Conservation (phyloP, 2,113 vertebrate species). For the Piaya cayana region DNA sequence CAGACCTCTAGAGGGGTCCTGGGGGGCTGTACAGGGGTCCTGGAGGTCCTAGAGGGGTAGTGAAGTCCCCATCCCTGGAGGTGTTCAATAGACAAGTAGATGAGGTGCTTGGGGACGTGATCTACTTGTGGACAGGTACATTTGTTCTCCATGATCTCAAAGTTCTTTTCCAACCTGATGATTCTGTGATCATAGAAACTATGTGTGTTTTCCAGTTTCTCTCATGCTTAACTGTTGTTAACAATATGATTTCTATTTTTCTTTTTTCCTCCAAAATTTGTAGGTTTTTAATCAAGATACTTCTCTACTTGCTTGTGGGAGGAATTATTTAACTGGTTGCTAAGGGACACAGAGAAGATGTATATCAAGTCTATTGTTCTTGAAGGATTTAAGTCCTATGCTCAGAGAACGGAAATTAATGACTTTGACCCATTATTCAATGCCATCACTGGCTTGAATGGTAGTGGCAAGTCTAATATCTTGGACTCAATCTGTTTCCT, state of each 20-base stretch:
- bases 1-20: too few relatives aligned
- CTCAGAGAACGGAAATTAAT: slow-evolving; percentile 88
- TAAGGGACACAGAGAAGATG: slow-evolving; percentile 75
- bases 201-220: accelerated
- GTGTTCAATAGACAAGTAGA: too few relatives aligned
- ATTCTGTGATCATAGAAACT: not conserved
- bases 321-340: not conserved
- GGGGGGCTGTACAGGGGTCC: too few relatives aligned
- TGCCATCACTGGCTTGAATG: slow-evolving; percentile 95
- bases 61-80: too few relatives aligned
- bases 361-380: slow-evolving; percentile 90
- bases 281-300: not conserved
- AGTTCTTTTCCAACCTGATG: too few relatives aligned
- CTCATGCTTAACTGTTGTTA: not conserved
- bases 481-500: slow-evolving; percentile 96
- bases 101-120: too few relatives aligned
- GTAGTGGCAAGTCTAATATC: slow-evolving; percentile 97
- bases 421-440: slow-evolving; percentile 94
- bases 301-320: not conserved
- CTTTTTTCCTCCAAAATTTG: not conserved
- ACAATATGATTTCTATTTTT: accelerated
- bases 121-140: too few relatives aligned
- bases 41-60: too few relatives aligned
- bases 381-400: slow-evolving; percentile 98
- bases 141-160: too few relatives aligned